A percentile compares a stretch with the other conserved stretches of the same genome.
These are phyloP conservation scores for Manacus vitellinus DNA, from an alignment of 2,113 vertebrate species.

Conservation along the genomic window DNA sequence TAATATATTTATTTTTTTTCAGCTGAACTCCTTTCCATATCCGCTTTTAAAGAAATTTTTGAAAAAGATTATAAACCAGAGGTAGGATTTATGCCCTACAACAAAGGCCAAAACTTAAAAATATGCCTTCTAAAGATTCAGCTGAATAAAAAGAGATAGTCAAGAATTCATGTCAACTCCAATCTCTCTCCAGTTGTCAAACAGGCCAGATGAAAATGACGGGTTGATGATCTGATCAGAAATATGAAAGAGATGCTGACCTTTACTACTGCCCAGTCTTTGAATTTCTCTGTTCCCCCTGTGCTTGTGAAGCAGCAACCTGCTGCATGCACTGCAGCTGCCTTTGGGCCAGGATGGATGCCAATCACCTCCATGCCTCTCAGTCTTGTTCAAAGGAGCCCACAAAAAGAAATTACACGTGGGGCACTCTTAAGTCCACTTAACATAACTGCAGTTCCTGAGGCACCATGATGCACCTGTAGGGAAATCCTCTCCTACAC, in stretches of 20 bases:
- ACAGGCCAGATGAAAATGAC: not conserved
- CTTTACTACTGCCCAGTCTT: not conserved
- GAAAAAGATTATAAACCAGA: not conserved
- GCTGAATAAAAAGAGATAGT: not conserved
- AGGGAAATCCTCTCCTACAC: not conserved
- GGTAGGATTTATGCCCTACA: not conserved
- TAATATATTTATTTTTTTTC: not conserved
- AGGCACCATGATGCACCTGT: accelerated
- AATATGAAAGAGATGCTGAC: not conserved
- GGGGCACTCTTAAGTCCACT: not conserved
- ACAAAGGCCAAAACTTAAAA: not conserved
- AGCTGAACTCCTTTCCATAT: not conserved
- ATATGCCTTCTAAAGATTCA: not conserved
- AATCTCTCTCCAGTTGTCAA: not conserved
- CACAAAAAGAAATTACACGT: not conserved
- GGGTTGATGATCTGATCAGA: not conserved
- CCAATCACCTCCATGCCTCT: accelerated
- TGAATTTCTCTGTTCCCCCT: not conserved
- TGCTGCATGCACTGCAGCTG: not conserved
- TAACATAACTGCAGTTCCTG: not conserved
- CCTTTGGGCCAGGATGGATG: not conserved
- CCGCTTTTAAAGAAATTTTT: not conserved
- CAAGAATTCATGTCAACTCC: not conserved
- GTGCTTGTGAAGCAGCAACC: not conserved
- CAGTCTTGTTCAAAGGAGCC: not conserved